Percentiles rank a stretch among this genome's conserved stretches.
phyloP scores from a whole-genome alignment of 1,140 invertebrate species.

The Holcopasites calliopsidis region DNA sequence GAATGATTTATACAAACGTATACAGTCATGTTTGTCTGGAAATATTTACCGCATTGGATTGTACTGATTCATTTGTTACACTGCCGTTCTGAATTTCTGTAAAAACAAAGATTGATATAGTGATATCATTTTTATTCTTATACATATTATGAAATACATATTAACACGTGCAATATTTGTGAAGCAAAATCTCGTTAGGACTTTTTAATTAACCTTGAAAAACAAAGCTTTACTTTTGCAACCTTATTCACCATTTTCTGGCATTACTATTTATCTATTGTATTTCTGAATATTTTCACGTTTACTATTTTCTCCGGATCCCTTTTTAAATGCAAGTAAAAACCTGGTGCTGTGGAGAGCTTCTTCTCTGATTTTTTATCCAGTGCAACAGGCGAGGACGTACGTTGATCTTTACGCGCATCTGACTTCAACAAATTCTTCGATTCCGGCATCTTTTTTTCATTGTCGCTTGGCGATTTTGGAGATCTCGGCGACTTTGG shows the following conservation, averaged over 20 bases:
- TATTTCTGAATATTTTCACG: not conserved
- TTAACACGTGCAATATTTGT: not conserved
- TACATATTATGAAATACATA: not conserved
- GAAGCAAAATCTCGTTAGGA: slow-evolving; percentile 55
- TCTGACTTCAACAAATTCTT: slow-evolving; percentile 20
- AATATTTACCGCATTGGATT: slow-evolving; percentile 82
- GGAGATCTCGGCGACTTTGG: slow-evolving; percentile 53
- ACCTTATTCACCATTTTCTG: not conserved
- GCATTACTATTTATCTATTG: not conserved
- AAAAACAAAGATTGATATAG: slow-evolving; percentile 64
- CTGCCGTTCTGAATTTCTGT: slow-evolving; percentile 90
- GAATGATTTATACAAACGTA: not conserved
- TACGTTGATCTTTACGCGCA: slow-evolving; percentile 14
- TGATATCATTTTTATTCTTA: not conserved
- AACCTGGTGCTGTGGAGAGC: slow-evolving; percentile 16
- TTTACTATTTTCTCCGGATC: not conserved
- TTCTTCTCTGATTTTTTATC: slow-evolving; percentile 28
- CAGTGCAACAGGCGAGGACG: slow-evolving; percentile 14
- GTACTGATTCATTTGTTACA: slow-evolving; percentile 87
- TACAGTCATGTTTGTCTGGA: not conserved
- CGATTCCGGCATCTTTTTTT: slow-evolving; percentile 15
- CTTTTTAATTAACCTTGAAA: not conserved
- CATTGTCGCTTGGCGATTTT: not conserved
- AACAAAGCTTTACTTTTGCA: not conserved
- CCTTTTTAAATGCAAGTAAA: not conserved